These are phyloP conservation scores for Nestor notabilis DNA, from an alignment of 2,113 vertebrate species.

Conservation along the genomic window DNA sequence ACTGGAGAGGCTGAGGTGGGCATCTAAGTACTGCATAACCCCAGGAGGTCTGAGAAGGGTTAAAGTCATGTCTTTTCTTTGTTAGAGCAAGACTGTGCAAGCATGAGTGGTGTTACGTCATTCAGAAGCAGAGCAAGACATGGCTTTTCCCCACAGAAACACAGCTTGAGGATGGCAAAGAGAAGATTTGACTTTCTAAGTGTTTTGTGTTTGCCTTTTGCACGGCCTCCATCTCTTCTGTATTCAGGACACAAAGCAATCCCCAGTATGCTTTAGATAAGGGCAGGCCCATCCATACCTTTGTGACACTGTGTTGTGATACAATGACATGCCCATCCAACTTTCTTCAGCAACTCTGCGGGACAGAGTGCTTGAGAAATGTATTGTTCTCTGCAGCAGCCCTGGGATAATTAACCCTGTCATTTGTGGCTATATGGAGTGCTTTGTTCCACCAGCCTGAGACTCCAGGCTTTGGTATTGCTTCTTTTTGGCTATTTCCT, in stretches of 20 bases:
- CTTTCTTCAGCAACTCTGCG: background rate
- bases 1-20: background rate
- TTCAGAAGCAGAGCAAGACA: background rate
- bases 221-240: background rate
- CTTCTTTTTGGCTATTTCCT: conserved; percentile 36
- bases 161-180: background rate
- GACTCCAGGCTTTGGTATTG: background rate
- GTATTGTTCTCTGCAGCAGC: background rate
- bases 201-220: background rate
- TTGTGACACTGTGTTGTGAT: background rate
- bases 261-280: background rate
- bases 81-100: background rate
- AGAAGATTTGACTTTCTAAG: background rate
- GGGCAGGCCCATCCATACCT: background rate
- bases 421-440: background rate
- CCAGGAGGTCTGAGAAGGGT: background rate
- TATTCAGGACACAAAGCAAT: background rate
- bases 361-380: background rate
- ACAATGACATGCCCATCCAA: background rate
- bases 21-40: background rate
- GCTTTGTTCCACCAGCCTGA: conserved; percentile 8
- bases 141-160: background rate
- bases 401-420: conserved; percentile 13
- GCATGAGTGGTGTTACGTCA: accelerated
- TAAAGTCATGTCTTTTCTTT: background rate